Base-by-base conservation (phyloP, 2,888 invertebrate genomes). In the Corbicula japonica region DNA sequence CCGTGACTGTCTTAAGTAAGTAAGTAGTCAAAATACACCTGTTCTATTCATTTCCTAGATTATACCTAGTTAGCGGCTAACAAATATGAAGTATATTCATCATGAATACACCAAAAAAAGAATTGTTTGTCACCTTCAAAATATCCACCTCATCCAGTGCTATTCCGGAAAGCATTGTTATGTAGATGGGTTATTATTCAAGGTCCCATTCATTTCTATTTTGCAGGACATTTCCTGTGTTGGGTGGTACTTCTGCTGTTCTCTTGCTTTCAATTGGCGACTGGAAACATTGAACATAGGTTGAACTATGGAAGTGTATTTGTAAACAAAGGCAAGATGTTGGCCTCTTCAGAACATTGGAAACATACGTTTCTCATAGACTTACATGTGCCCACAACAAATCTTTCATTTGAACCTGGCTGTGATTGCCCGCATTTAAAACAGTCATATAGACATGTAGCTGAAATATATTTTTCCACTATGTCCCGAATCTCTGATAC, bases 201-300 rank as follows among this genome's bases (percentile, higher is more conserved):
- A 6, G 26, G 3, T 26, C 52, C 12, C 28, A 2, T 8, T 12
- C 21, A 23, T 26, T 52, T 52, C 21, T 28, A 26, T 26, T 26
- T 52, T 52, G 52, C 52, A 52, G 52, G 52, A 52, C 21, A 52
- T 26, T 52, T 52, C 52, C 52, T 52, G 52, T 52, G 18, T 4
- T 21, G 21, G 21, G 46, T 15, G 18, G 15, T 46, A 46, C 46
- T 46, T 46, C 46, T 46, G 18, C 46, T 46, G 4, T 46, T 46
- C 15, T 12, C 8, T 3, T 46, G 46, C 18, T 46, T 46, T 21
- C 46, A 15, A 8, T 46, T 46, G 46, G 46, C n/a, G 21, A 46
- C 21, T 18, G 46, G 46, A 15, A 46, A n/a, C n/a, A n/a, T 46
- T 46, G 46, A 8, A 23, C 54, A 54, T 23, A 54, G 54, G 23